Evolutionary conservation across 1,140 invertebrate species (phyloP), one percentile per base, ranked within the genome.

Genomic region (Drosophila orosa): DNA sequence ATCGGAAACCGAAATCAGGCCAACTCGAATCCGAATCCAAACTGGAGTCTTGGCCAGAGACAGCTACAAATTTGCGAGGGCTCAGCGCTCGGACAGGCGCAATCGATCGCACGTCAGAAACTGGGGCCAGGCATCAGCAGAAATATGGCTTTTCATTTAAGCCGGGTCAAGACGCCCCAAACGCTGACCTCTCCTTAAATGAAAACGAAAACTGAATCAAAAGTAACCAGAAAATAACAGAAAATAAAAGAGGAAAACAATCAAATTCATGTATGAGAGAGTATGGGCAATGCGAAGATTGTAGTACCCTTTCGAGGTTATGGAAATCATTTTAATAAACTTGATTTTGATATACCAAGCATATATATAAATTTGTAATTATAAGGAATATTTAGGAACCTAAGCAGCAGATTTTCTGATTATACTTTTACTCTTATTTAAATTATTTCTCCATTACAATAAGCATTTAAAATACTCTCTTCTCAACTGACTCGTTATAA

Each of bases 131-230:
- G 77, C 80, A 66, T 67, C 73, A 48, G 54, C 59, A 87, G 80
- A 89, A 87, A 87, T 87, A 87, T 87, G 84, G 80, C 77, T 87
- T 89, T 89, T 89, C 84, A 89, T 87, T 87, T 87, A 87, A 87
- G 84, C 40, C 76, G 73, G 84, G 84, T 87, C 84, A 89, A 77
- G 72, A 72, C 84, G 84, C 84, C 84, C 84, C 63, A 63, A 78
- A 78, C 48, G 65, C 40, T 60, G 82, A 55, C 71, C 77, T 47
- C 60, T 60, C 58, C 59, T 56, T 60, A 62, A 80, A 81, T 69
- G 59, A 84, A 89, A 87, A 84, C 60, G 84, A 89, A 89, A 87
- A 84, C 78, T 82, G 86, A 87, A 87, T 79, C 63, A 69, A 85
- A 85, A 81, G 71, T 76, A 74, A 39, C 37, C 60, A 44, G 27